These are phyloP conservation scores for Alitta virens DNA, from an alignment of 2,888 invertebrate genomes.

Conservation along the genomic window DNA sequence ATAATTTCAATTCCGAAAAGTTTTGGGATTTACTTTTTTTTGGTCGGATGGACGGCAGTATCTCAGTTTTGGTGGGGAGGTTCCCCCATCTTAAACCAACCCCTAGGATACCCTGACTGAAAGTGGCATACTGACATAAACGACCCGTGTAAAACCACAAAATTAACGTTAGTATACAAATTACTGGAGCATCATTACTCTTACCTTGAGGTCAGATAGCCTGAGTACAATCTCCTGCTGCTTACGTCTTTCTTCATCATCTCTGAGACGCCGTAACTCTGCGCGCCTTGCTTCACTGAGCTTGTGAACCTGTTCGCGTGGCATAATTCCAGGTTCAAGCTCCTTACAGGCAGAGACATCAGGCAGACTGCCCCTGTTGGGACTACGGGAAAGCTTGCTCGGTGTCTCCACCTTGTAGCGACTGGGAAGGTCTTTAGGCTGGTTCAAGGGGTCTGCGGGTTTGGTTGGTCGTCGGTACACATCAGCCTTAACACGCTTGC, in stretches of 20 bases:
- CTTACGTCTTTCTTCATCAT: constrained; percentile 58
- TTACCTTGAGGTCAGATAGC: constrained; percentile 54
- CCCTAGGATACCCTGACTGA: too few species aligned
- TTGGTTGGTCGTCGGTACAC: constrained; percentile 28
- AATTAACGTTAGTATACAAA: too few species aligned
- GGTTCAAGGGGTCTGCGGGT: constrained; percentile 44
- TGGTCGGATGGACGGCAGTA: too few species aligned
- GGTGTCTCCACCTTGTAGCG: constrained; percentile 72
- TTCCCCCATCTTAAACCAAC: too few species aligned
- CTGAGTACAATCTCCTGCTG: constrained; percentile 54
- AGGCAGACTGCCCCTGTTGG: constrained; percentile 79
- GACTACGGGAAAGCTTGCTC: constrained; percentile 22
- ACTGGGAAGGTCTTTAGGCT: constrained; percentile 57
- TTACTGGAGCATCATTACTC: too few species aligned
- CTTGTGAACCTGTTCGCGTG: constrained; percentile 91
- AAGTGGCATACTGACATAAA: too few species aligned
- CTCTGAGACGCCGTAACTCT: constrained; percentile 85
- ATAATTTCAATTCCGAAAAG: too few species aligned
- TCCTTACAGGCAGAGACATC: constrained; percentile 66
- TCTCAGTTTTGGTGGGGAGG: too few species aligned
- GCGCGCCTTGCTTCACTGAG: constrained; percentile 91
- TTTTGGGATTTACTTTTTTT: too few species aligned
- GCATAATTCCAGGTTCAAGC: constrained; percentile 77
- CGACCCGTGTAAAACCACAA: too few species aligned
- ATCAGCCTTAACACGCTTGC: constrained; percentile 50